phyloP scores from a whole-genome alignment of 2,797 vertebrate genomes.

The Vultur gryphus region DNA sequence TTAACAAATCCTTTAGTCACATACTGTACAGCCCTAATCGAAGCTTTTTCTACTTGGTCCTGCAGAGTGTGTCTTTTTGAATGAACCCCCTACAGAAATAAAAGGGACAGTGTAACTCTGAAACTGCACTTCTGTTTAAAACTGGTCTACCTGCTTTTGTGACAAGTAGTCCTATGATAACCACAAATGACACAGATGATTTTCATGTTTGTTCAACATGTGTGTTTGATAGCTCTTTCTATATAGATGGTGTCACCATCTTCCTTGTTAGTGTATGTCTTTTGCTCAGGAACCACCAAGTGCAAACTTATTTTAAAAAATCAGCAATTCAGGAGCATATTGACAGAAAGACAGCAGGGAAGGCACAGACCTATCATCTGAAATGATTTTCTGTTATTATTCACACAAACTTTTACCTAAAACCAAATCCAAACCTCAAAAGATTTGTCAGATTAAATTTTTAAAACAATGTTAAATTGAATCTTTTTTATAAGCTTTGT shows the following conservation, averaged over 20 bases:
- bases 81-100: conserved; percentile 38
- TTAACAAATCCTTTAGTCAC: conserved; percentile 58
- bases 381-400: neutral
- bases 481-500: neutral
- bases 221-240: neutral
- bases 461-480: neutral
- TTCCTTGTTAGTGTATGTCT: neutral
- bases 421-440: neutral
- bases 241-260: neutral
- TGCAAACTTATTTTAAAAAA: neutral
- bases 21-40: conserved; percentile 17
- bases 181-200: neutral
- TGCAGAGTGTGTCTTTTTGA: conserved; percentile 3
- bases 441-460: neutral
- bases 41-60: conserved; percentile 3
- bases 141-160: conserved; percentile 3
- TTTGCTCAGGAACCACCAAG: neutral
- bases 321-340: neutral
- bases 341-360: neutral
- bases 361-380: neutral
- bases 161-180: neutral
- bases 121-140: conserved; percentile 31
- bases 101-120: conserved; percentile 28
- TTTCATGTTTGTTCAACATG: neutral
- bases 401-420: neutral